These are phyloP conservation scores for Tetragonisca angustula DNA, from an alignment of 2,888 invertebrate genomes.

Conservation along the genomic window DNA sequence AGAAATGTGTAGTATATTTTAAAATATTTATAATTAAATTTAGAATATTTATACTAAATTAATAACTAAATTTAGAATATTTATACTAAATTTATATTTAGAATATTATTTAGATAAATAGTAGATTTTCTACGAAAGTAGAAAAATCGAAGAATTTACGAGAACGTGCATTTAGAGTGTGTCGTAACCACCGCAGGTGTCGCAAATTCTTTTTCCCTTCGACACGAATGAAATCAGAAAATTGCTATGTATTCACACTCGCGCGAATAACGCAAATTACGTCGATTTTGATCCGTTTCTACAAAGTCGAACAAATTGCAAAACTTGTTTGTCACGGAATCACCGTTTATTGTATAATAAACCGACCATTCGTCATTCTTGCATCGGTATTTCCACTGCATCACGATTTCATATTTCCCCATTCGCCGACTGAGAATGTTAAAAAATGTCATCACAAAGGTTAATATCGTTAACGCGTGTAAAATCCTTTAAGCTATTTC, in stretches of 20 bases:
- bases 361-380: slow-evolving; percentile 25
- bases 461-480: neutral
- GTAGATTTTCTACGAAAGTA: neutral
- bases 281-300: neutral
- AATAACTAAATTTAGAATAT: no score
- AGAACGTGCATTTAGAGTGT: neutral
- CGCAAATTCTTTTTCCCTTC: neutral
- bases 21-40: no score
- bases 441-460: slow-evolving; percentile 7
- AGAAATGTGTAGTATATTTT: no score
- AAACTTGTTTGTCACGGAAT: slow-evolving; percentile 20
- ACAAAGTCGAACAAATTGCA: slow-evolving; percentile 24
- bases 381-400: neutral
- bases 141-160: neutral
- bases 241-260: neutral
- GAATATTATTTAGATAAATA: no score
- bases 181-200: neutral
- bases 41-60: no score
- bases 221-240: neutral
- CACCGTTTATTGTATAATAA: slow-evolving; percentile 1
- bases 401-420: slow-evolving; percentile 14
- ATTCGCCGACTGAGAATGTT: neutral
- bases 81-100: no score
- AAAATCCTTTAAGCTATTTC: neutral
- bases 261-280: neutral